Conservation (phyloP, 2,113 vertebrate genomes). For the Spheniscus mendiculus region DNA sequence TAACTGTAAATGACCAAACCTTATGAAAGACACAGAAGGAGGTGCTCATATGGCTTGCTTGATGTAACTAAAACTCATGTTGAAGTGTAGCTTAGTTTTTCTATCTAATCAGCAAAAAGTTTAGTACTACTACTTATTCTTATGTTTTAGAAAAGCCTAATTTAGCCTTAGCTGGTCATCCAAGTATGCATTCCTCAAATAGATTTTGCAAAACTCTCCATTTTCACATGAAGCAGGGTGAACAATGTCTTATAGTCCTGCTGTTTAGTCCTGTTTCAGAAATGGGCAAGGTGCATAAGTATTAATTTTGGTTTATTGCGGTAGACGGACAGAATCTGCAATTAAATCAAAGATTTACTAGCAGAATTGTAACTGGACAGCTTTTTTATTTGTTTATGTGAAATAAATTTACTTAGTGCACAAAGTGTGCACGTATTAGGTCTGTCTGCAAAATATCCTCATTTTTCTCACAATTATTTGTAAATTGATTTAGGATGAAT, state of each 20-base stretch:
- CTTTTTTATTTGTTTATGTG: neutral
- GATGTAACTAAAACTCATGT: neutral
- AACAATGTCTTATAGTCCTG: neutral
- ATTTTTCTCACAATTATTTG: neutral
- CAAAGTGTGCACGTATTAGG: rapidly evolving
- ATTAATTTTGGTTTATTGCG: neutral
- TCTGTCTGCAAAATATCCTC: neutral
- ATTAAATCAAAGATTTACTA: neutral
- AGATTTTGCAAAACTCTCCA: neutral
- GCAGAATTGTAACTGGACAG: neutral
- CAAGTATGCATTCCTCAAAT: neutral
- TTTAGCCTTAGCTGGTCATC: neutral
- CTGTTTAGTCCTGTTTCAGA: neutral
- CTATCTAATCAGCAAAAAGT: neutral
- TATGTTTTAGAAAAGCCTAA: neutral
- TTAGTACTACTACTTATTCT: neutral
- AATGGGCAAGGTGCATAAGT: neutral
- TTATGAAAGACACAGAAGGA: neutral
- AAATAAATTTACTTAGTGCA: neutral
- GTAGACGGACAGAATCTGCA: neutral
- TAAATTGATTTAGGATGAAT: neutral
- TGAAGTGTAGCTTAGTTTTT: neutral
- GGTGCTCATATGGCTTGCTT: neutral
- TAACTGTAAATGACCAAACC: neutral
- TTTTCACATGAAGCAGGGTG: neutral